phyloP scores from a whole-genome alignment of 2,113 vertebrate species.

The Corythornis cristatus region DNA sequence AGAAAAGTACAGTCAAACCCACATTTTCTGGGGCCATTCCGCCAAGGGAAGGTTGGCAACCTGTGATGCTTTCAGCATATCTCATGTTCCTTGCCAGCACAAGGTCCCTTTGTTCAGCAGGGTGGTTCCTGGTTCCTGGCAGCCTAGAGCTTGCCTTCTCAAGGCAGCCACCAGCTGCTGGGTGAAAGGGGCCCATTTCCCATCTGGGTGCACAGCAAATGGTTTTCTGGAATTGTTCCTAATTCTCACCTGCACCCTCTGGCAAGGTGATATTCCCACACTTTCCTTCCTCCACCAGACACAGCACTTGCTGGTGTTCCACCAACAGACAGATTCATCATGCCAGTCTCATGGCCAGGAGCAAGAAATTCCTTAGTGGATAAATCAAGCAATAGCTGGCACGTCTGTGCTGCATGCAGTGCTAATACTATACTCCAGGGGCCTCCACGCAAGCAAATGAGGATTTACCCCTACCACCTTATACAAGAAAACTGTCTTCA shows the following conservation, averaged over 20 bases:
- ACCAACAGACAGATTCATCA: background rate
- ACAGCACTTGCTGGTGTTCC: background rate
- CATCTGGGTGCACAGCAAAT: background rate
- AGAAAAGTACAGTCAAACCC: background rate
- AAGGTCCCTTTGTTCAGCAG: background rate
- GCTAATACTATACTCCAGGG: background rate
- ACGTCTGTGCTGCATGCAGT: background rate
- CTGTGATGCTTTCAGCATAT: background rate
- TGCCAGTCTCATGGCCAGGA: background rate
- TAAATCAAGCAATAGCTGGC: fast-evolving
- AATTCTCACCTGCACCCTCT: background rate
- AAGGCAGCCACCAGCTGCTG: background rate
- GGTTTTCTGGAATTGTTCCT: background rate
- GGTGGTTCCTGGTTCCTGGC: background rate
- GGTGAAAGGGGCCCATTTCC: background rate
- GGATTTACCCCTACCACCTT: background rate
- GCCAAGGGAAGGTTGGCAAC: background rate
- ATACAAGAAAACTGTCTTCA: background rate
- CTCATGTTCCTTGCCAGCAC: background rate
- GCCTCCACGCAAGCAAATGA: background rate
- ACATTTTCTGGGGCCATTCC: background rate
- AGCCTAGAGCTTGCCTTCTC: background rate
- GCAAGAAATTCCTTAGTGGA: background rate
- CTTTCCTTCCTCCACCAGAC: background rate
- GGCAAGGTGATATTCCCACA: background rate